phyloP scores from a whole-genome alignment of 2,888 invertebrate genomes.

The Netelia virgata region DNA sequence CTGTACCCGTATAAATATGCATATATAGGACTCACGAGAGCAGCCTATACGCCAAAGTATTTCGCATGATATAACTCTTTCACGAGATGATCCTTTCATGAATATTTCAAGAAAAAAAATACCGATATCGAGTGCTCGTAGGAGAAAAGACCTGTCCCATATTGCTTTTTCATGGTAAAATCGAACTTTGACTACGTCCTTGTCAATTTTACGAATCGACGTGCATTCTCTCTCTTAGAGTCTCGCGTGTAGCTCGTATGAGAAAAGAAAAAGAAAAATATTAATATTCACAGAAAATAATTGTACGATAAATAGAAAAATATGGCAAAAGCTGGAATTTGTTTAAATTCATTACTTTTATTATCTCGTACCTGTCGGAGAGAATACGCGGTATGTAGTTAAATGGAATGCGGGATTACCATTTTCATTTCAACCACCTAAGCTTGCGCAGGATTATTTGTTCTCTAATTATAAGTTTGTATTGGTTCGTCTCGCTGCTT shows the following conservation, averaged over 20 bases:
- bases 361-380: too few species aligned
- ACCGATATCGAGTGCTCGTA: neutral
- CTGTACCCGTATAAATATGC: neutral
- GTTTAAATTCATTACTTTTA: too few species aligned
- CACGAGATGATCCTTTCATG: constrained; percentile 20
- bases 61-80: constrained; percentile 31
- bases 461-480: too few species aligned
- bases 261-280: too few species aligned
- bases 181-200: neutral
- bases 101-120: constrained; percentile 36
- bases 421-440: too few species aligned
- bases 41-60: neutral
- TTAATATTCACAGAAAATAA: too few species aligned
- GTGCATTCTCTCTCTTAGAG: neutral
- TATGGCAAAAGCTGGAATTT: too few species aligned
- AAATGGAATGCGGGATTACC: too few species aligned
- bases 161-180: neutral
- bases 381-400: too few species aligned
- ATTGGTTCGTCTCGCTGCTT: too few species aligned
- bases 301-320: too few species aligned
- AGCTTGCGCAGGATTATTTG: too few species aligned
- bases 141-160: neutral
- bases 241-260: neutral
- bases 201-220: neutral
- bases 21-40: neutral